Conservation (phyloP, 2,113 vertebrate genomes). For the rat (Rattus norvegicus) region DNA sequence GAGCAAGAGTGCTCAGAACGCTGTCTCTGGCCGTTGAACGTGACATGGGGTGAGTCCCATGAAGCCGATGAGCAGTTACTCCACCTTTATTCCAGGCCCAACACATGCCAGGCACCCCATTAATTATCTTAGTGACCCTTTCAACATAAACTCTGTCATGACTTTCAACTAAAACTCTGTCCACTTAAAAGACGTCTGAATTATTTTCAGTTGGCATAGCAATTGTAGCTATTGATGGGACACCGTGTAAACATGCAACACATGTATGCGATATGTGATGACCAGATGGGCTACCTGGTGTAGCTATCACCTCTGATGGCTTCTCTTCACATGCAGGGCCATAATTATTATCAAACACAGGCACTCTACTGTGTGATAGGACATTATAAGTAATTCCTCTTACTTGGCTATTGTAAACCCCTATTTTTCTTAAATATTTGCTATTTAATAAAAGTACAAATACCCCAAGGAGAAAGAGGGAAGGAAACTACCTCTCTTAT, state of each 20-base stretch:
- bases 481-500: neutral
- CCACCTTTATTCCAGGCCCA: neutral
- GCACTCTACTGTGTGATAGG: neutral
- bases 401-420: neutral
- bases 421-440: neutral
- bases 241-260: neutral
- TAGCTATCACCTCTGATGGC: neutral
- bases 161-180: neutral
- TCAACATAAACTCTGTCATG: neutral
- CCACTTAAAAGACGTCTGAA: neutral
- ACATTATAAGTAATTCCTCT: neutral
- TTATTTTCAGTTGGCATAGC: neutral
- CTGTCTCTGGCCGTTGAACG: neutral
- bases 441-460: neutral
- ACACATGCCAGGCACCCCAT: neutral
- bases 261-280: too few relatives aligned
- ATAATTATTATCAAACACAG: neutral
- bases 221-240: neutral
- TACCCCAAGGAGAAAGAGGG: neutral
- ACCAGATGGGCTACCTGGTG: neutral
- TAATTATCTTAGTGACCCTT: neutral
- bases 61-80: neutral
- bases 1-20: neutral
- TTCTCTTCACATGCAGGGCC: neutral
- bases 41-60: rapidly evolving